Conservation (phyloP, 2,797 vertebrate species). For the Poeciliopsis presidionis region DNA sequence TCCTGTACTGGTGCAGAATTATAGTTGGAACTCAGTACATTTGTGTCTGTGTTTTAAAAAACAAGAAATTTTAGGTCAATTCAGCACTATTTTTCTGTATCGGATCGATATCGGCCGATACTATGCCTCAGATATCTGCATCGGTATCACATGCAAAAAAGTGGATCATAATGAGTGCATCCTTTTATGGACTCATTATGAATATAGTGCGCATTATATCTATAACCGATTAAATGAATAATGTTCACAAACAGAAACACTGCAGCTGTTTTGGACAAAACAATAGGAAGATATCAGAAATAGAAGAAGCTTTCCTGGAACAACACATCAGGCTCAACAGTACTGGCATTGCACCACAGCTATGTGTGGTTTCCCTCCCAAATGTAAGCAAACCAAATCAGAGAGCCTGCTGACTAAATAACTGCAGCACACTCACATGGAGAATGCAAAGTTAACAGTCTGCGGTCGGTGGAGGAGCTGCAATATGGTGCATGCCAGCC, state of each 20-base stretch:
- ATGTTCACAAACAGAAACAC: background rate
- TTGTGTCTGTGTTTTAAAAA: no score
- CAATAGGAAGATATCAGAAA: constrained; percentile 1
- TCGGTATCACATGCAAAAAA: no score
- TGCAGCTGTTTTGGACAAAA: background rate
- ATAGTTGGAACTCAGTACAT: no score
- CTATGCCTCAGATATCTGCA: no score
- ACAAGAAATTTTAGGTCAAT: no score
- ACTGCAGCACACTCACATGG: constrained; percentile 46
- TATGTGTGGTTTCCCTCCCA: constrained; percentile 48
- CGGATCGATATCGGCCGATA: no score
- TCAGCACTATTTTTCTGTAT: no score
- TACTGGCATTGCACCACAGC: constrained; percentile 48
- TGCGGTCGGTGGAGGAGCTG: constrained; percentile 57
- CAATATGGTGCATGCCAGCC: constrained; percentile 41
- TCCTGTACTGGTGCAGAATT: no score
- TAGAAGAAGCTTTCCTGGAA: background rate
- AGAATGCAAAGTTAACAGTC: constrained; percentile 62
- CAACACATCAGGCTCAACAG: constrained; percentile 24
- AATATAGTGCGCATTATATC: background rate
- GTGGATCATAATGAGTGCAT: no score
- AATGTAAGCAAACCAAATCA: constrained; percentile 51
- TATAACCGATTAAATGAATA: background rate
- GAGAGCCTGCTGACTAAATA: constrained; percentile 46
- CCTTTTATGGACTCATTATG: no score